Evolutionary conservation across 2,797 vertebrate species (phyloP).

Genomic region (Cyclura pinguis): DNA sequence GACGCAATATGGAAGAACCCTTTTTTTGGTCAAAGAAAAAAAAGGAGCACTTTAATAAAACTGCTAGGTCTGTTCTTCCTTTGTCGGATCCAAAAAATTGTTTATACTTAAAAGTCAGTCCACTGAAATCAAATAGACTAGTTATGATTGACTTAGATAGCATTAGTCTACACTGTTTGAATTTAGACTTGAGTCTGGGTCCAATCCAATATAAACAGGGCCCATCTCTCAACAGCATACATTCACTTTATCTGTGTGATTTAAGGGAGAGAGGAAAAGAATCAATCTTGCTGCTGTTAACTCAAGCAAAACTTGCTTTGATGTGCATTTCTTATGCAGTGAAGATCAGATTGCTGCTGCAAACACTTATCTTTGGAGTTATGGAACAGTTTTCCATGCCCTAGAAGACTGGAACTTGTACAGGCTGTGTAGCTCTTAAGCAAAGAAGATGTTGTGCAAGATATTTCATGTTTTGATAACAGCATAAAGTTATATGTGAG

Average conservation of each 20-base stretch:
- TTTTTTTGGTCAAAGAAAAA: too few species aligned
- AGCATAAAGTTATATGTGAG: slow-evolving; percentile 47
- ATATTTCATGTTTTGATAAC: slow-evolving; percentile 67
- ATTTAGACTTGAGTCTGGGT: not conserved
- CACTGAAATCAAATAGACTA: not conserved
- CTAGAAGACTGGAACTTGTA: slow-evolving; percentile 17
- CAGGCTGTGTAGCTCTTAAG: slow-evolving; percentile 55
- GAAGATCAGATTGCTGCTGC: slow-evolving; percentile 26
- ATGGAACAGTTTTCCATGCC: slow-evolving; percentile 22
- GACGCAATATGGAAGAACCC: too few species aligned
- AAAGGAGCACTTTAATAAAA: too few species aligned
- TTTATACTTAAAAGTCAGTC: not conserved
- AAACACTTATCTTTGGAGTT: slow-evolving; percentile 28
- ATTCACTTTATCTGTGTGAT: not conserved
- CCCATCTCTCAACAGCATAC: not conserved
- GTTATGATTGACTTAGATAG: not conserved
- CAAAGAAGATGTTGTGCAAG: slow-evolving; percentile 59
- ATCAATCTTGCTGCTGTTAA: slow-evolving; percentile 23
- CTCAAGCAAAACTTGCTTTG: slow-evolving; percentile 33
- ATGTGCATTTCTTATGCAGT: slow-evolving; percentile 47
- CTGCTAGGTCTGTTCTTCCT: too few species aligned
- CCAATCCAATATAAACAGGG: not conserved
- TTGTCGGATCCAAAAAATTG: not conserved
- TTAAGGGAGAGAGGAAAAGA: not conserved
- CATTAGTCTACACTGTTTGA: not conserved